These are phyloP conservation scores for Mechanitis mazaeus DNA, from an alignment of 2,888 invertebrate species.

Conservation along the genomic window DNA sequence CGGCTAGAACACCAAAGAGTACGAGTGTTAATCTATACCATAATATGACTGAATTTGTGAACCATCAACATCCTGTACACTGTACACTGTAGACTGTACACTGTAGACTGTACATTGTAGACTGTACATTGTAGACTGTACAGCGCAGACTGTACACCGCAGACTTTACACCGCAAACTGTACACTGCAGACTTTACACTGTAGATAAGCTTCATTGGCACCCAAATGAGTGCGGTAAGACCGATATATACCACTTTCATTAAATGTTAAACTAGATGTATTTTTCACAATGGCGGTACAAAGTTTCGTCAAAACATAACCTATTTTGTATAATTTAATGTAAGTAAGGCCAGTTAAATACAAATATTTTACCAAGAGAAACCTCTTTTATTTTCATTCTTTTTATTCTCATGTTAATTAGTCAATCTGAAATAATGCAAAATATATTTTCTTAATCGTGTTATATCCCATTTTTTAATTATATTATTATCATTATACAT, in stretches of 20 bases:
- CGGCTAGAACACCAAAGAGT: constrained; percentile 76
- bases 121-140: neutral
- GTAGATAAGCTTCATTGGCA: constrained; percentile 23
- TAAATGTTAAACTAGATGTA: constrained; percentile 8
- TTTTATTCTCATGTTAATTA: neutral
- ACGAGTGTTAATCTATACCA: constrained; percentile 42
- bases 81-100: constrained; percentile 4
- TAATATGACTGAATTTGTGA: constrained; percentile 41
- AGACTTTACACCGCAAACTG: no score
- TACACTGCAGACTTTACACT: constrained; percentile 1
- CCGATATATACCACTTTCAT: constrained; percentile 33
- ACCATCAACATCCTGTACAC: constrained; percentile 34
- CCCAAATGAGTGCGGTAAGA: constrained; percentile 43
- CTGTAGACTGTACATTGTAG: no score
- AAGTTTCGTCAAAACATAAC: constrained; percentile 44
- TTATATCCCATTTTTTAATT: no score
- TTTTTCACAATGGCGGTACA: constrained; percentile 27
- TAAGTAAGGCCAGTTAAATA: constrained; percentile 67
- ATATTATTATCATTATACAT: no score
- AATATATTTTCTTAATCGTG: no score
- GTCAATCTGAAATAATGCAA: no score
- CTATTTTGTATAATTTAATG: constrained; percentile 47
- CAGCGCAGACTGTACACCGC: neutral
- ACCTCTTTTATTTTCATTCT: neutral
- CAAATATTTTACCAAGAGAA: constrained; percentile 46